Percentiles rank a stretch among this genome's conserved stretches.
phyloP scores from a whole-genome alignment of 2,113 vertebrate genomes.

The Ploceus nigricollis region DNA sequence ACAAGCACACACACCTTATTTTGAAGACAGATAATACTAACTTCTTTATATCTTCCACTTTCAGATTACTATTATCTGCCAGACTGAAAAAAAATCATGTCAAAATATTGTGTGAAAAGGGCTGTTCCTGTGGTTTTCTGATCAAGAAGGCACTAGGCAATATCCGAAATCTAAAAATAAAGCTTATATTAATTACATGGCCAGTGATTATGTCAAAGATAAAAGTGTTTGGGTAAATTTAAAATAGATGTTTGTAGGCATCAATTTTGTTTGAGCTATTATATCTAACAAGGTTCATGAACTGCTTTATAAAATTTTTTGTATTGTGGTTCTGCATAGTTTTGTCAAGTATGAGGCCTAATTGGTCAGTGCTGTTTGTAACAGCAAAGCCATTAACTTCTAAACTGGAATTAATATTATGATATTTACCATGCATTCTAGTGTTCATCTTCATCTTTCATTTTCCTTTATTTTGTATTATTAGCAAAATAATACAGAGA shows the following conservation, averaged over 20 bases:
- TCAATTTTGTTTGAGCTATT: neutral
- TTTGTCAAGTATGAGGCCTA: neutral
- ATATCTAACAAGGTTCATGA: neutral
- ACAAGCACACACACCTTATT: accelerated
- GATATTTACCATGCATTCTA: neutral
- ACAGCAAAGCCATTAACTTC: neutral
- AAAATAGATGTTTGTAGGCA: neutral
- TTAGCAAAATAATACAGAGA: neutral
- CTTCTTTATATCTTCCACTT: neutral
- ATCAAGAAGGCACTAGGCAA: neutral
- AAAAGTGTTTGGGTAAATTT: neutral
- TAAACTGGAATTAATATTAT: neutral
- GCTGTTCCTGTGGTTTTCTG: neutral
- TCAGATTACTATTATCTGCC: neutral
- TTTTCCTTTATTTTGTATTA: neutral
- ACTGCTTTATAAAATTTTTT: neutral
- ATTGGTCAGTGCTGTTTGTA: neutral
- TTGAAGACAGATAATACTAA: neutral
- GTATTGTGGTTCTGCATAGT: neutral
- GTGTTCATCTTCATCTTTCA: neutral
- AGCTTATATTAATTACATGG: neutral
- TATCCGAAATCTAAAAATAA: neutral
- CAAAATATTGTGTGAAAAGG: neutral
- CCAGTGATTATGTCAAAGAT: neutral
- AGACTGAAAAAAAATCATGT: neutral